Base-by-base conservation (phyloP, 1,140 invertebrate genomes). In the Brachionus koreanus region DNA sequence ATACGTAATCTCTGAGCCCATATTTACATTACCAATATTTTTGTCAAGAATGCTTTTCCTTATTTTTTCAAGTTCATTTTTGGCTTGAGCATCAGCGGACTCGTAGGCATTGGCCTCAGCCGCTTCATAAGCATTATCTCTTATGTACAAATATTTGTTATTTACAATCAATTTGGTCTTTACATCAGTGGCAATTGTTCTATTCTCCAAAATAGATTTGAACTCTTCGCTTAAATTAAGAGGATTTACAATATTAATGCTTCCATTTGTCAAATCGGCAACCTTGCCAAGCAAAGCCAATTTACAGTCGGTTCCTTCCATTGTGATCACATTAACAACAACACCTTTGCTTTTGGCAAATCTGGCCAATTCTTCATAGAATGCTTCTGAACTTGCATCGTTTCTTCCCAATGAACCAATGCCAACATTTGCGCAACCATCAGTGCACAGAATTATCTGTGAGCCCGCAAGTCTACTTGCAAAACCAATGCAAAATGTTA, bases 371-470 rank as follows among this genome's bases (percentile, higher is more conserved):
- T 85, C 84, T 37, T 85, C 84, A 84, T 87, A 88, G 82, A 88
- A 88, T n/a, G 84, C 76, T 43, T 82, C 82, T 33, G 84, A 69
- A 3, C 69, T 69, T 10, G 84, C 82, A 25, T 84, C 42, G 82
- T 25, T 0, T 35, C 46, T 42, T 9, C 84, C 83, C n/a, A 87
- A 63, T 29, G 84, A 85, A 7, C 87, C 87, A 19, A 88, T 67
- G 3, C 87, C 87, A 43, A 87, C 84, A 84, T 88, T 88, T 5
- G 87, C 87, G 77, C 85, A 83, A 7, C 87, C 87, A 84, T 88
- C 87, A 35, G 87, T 88, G 83, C 87, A 88, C 12, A 88, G 72
- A 65, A 88, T 86, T 13, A 88, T 85, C 84, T 87, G 87, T 82
- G 87, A 88, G n/a, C 87, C 87, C 6, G 85, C 82, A 29, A 85